Base-by-base conservation (phyloP, 92 coral and sea anemone genomes). In the Paragorgia papillata region DNA sequence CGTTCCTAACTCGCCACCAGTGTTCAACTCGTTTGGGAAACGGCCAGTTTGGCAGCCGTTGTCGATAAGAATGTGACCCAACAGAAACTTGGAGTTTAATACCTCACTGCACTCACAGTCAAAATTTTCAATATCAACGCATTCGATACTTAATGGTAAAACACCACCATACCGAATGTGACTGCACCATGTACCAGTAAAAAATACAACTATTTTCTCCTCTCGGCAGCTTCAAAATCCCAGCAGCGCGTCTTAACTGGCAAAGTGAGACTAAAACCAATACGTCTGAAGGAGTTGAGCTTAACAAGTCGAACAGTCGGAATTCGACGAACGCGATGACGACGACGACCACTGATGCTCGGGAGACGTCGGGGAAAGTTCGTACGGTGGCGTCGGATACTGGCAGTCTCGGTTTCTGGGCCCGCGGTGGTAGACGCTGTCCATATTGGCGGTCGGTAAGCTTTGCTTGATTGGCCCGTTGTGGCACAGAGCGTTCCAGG, bases 301-400 rank as follows among this genome's bases (percentile, higher is more conserved):
- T 51, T 84, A 87, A 62, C 91, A 87, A 35, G 85, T 61, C 24
- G 89, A 87, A 79, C 92, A 93, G 55, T 92, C 96, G 21, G 97
- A 90, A 55, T 89, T 88, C 24, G 96, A 91, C 12, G 97, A 90
- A 26, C 84, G 88, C 4, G 94, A 89, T 34, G 99, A 76, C 32
- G 87, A 91, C 27, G 97, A 89, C 1, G 95, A 95, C 39, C 92
- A 89, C 80, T 89, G 85, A 65, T 85, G 67, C 71, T 90, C 91
- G 41, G 97, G 97, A 12, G 99, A 95, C 54, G 92, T 96, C 19
- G 99, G 99, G 39, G 97, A 83, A 37, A 83, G 88, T 51, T 76
- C 91, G 30, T 89, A 89, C 7, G 97, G 95, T 8, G 94, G 95
- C 22, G 91, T 79, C 26, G 92, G 92, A 57, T 81, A 83, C 57